A percentile compares a stretch with the other conserved stretches of the same genome.
phyloP scores from a whole-genome alignment of 2,888 invertebrate genomes.

The Pristionchus fissidentatus region DNA sequence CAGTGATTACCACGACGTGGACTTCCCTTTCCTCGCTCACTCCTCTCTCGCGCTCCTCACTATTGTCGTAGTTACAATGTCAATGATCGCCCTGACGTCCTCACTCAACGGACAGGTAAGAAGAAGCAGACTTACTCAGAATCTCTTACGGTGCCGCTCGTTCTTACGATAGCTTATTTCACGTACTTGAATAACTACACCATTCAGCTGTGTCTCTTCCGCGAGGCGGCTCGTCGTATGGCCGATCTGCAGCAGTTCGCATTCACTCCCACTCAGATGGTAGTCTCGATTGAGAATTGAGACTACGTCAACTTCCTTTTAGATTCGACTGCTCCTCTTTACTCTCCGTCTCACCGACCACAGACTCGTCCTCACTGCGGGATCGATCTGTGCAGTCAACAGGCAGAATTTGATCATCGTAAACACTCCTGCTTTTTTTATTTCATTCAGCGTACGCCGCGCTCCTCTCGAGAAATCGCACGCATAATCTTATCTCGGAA shows the following conservation, averaged over 20 bases:
- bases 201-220: constrained; percentile 5
- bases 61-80: neutral
- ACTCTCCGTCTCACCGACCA: constrained; percentile 42
- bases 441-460: no score
- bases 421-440: neutral
- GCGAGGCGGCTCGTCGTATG: constrained; percentile 16
- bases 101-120: constrained; percentile 36
- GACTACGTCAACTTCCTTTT: neutral
- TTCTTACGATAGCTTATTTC: neutral
- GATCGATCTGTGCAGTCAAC: constrained; percentile 28
- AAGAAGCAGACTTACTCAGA: neutral
- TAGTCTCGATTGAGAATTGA: neutral
- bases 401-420: constrained; percentile 41
- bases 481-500: no score
- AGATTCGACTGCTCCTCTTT: constrained; percentile 45
- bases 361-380: constrained; percentile 28
- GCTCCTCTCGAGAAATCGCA: no score
- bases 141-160: neutral
- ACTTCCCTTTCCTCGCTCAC: constrained; percentile 9
- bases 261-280: constrained; percentile 45
- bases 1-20: neutral
- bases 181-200: no score
- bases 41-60: constrained; percentile 8
- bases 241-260: constrained; percentile 41
- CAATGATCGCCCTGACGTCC: neutral